Percentiles rank a stretch among this genome's conserved stretches.
Conservation (phyloP, 2,888 invertebrate species). For the Synergus japonicus region DNA sequence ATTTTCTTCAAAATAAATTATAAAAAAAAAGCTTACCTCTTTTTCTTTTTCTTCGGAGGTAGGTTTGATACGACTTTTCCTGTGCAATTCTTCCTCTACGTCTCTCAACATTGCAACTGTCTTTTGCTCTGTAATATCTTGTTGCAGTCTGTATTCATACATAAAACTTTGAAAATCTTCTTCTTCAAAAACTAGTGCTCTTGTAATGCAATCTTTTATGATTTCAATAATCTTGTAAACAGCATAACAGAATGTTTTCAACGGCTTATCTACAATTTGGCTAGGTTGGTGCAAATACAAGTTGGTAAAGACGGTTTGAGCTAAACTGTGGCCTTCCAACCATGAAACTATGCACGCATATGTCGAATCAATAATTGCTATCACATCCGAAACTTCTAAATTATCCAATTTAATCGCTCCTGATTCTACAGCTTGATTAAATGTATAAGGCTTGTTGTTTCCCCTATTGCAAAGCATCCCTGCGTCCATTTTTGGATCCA, state of each 20-base stretch:
- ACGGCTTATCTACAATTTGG: slow-evolving; percentile 87
- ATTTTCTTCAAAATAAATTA: not conserved
- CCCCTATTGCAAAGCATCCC: slow-evolving; percentile 97
- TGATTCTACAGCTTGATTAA: slow-evolving; percentile 91
- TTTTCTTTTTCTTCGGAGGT: slow-evolving; percentile 75
- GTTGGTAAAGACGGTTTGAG: slow-evolving; percentile 98
- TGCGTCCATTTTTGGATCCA: slow-evolving; percentile 99
- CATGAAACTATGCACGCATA: slow-evolving; percentile 97
- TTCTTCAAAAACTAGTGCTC: slow-evolving; percentile 93
- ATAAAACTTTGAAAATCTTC: slow-evolving; percentile 97
- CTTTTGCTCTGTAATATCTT: slow-evolving; percentile 89
- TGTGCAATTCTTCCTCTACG: slow-evolving; percentile 93
- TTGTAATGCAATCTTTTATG: slow-evolving; percentile 92
- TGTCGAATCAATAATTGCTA: slow-evolving; percentile 96
- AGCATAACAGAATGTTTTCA: slow-evolving; percentile 92
- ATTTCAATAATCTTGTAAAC: slow-evolving; percentile 93
- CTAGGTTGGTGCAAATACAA: slow-evolving; percentile 95
- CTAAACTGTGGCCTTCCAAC: slow-evolving; percentile 97
- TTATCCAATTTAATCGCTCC: slow-evolving; percentile 88
- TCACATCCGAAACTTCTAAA: slow-evolving; percentile 87
- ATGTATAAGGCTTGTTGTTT: slow-evolving; percentile 89
- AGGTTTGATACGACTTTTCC: slow-evolving; percentile 82
- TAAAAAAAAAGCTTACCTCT: slow-evolving; percentile 70
- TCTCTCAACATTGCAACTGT: slow-evolving; percentile 90
- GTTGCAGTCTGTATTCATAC: slow-evolving; percentile 91